Evolutionary conservation across 2,888 invertebrate species (phyloP), one percentile per base, ranked within the genome.

Genomic region (Oegoconia quadripuncta): DNA sequence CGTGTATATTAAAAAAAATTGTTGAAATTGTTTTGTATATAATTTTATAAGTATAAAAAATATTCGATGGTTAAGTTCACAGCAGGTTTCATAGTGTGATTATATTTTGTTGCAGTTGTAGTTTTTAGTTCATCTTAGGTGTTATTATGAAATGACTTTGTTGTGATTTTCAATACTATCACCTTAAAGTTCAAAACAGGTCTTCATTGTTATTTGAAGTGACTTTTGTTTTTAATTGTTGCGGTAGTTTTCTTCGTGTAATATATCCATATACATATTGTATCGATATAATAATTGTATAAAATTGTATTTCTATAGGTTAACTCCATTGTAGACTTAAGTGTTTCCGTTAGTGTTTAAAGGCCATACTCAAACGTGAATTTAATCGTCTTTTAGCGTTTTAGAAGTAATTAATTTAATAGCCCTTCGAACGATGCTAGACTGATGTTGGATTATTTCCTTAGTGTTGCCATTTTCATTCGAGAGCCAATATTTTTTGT

Each of bases 1-100:
- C 56, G 53, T 66, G 58, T 64, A 59, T 52, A 52, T 53, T 64
- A 61, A 59, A 49, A 48, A 52, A 54, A 50, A 55, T 78, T 80
- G 79, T 82, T 82, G 55, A 72, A 59, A 62, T 77, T 78, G 76
- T 80, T 80, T 79, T 84, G 79, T 83, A 81, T 72, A 82, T 82
- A 83, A 66, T 69, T 74, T 74, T 66, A 55, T 66, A 63, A 49
- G 49, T 49, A 39, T 39, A 46, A 48, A 44, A n/a, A n/a, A n/a
- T n/a, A n/a, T n/a, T n/a, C n/a, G 59, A 51, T 58, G 60, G 55
- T 52, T 65, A 58, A 62, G 53, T 64, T 66, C 55, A 31, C 54
- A 52, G 59, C 56, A 42, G 47, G 50, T 55, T 50, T 44, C 39
- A 42, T 44, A 39, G 35, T 11, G 8, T 42, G 57, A 48, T 53